Evolutionary conservation across 2,113 vertebrate genomes (phyloP).

Genomic region (Channa maculata): DNA sequence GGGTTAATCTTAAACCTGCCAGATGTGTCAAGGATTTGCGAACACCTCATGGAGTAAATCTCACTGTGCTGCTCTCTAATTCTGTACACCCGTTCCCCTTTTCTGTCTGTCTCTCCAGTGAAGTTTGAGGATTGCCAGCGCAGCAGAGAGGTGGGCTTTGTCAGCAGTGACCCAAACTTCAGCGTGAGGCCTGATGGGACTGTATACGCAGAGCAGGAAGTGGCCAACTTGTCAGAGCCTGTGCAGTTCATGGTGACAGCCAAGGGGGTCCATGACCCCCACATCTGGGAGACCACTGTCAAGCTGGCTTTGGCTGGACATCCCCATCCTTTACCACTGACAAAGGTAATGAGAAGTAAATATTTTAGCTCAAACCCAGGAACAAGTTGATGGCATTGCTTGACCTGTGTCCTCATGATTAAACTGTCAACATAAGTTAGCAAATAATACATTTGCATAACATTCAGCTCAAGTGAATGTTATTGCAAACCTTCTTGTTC

Average conservation of each 20-base stretch:
- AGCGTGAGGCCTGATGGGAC: constrained; percentile 88
- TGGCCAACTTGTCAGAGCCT: constrained; percentile 87
- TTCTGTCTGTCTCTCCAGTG: constrained; percentile 82
- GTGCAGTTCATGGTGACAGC: constrained; percentile 90
- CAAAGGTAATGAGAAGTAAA: constrained; percentile 71
- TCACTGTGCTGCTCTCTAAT: constrained; percentile 47
- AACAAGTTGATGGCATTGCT: too few species aligned
- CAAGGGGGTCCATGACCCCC: constrained; percentile 79
- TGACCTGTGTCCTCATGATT: not conserved
- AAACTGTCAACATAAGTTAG: not conserved
- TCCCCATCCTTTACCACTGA: constrained; percentile 75
- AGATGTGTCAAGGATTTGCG: constrained; percentile 71
- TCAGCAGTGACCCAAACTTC: constrained; percentile 92
- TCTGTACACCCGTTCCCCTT: constrained; percentile 26
- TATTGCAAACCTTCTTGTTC: too few species aligned
- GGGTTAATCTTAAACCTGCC: constrained; percentile 68
- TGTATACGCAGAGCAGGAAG: constrained; percentile 85
- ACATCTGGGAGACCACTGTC: constrained; percentile 89
- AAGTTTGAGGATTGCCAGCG: constrained; percentile 90
- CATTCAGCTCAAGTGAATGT: too few species aligned
- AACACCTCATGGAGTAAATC: constrained; percentile 57
- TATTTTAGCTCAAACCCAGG: not conserved
- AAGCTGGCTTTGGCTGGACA: constrained; percentile 88
- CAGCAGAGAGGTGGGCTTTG: constrained; percentile 84
- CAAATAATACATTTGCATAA: not conserved